Evolutionary conservation across 2,888 invertebrate species (phyloP).

Genomic region (Calameuta pallipes): DNA sequence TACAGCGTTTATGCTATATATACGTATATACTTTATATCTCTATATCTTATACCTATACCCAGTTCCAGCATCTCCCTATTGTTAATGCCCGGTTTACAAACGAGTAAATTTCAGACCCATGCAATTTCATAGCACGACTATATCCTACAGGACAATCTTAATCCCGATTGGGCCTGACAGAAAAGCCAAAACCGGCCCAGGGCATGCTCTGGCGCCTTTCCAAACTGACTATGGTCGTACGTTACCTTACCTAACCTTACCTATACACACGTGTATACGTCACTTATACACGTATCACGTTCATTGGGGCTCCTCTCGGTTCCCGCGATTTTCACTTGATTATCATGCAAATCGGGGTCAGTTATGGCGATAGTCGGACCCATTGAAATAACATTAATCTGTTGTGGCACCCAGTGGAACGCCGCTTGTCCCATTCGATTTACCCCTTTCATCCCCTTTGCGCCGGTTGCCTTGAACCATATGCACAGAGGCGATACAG

Average conservation of each 20-base stretch:
- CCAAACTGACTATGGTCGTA: no score
- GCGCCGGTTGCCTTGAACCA: no score
- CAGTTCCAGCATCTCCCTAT: no score
- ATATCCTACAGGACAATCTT: constrained; percentile 21
- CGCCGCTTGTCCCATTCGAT: constrained; percentile 48
- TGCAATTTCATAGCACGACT: constrained; percentile 17
- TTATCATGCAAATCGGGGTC: constrained; percentile 58
- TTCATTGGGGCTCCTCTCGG: constrained; percentile 28
- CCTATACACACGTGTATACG: no score
- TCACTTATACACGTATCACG: constrained; percentile 33
- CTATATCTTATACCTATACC: no score
- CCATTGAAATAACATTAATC: constrained; percentile 59
- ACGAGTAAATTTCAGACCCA: constrained; percentile 37
- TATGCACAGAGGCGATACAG: no score
- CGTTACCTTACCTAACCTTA: no score
- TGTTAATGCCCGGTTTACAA: constrained; percentile 29
- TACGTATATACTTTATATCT: no score
- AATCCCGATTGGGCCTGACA: constrained; percentile 18
- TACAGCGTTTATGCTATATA: no score
- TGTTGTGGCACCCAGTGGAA: constrained; percentile 49
- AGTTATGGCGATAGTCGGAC: constrained; percentile 42
- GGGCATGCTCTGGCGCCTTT: no score
- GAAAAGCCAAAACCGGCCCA: constrained; percentile 18
- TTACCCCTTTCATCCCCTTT: constrained; percentile 22
- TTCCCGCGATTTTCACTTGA: constrained; percentile 40